Percentiles rank a stretch among this genome's conserved stretches.
Evolutionary conservation across 2,113 vertebrate genomes (phyloP).

Genomic region (Crotalus helleri): DNA sequence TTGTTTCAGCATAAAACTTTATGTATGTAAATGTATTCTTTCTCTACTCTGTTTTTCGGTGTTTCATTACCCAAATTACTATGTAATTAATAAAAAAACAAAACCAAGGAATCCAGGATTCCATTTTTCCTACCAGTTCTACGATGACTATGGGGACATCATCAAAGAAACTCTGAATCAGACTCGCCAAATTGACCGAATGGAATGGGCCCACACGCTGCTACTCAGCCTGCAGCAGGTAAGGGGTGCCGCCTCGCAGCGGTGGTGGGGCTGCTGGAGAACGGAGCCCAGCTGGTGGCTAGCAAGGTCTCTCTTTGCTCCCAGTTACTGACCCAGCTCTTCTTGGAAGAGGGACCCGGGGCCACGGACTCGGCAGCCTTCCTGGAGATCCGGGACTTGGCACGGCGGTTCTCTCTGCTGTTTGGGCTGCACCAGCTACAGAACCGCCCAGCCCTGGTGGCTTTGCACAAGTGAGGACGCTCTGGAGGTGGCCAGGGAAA

Average conservation of each 20-base stretch:
- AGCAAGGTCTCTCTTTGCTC: background rate
- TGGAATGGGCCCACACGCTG: slow-evolving; percentile 77
- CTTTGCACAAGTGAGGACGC: slow-evolving; percentile 73
- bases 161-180: slow-evolving; percentile 84
- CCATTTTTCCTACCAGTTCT: slow-evolving; percentile 67
- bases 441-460: slow-evolving; percentile 75
- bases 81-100: background rate
- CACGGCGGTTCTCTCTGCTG: slow-evolving; percentile 80
- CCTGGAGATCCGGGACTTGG: slow-evolving; percentile 79
- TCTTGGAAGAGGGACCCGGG: slow-evolving; percentile 56
- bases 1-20: background rate
- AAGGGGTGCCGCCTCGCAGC: background rate
- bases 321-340: slow-evolving; percentile 70
- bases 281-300: background rate
- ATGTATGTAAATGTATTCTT: background rate
- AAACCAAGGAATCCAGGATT: background rate
- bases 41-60: background rate
- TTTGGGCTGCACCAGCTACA: slow-evolving; percentile 79
- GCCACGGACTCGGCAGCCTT: slow-evolving; percentile 58
- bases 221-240: slow-evolving; percentile 88
- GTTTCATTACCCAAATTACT: no score
- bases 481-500: background rate
- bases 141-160: slow-evolving; percentile 86
- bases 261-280: background rate
- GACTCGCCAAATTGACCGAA: slow-evolving; percentile 73